Conservation (phyloP, 2,888 invertebrate genomes). For the Pyrocoelia pectoralis region DNA sequence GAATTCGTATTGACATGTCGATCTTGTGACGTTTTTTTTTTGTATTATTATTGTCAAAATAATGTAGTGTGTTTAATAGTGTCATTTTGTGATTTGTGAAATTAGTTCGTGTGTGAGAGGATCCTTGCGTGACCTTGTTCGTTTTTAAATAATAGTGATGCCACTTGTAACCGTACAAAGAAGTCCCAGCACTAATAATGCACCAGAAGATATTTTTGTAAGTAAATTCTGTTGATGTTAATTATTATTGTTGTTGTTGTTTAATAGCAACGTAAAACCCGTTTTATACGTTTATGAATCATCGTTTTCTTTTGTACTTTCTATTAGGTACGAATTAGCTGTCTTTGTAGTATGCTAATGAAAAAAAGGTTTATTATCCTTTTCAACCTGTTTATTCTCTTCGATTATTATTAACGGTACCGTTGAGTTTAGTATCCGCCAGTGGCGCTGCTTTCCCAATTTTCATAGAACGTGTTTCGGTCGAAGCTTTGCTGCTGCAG, state of each 20-base stretch:
- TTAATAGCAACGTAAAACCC: not conserved
- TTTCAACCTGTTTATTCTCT: conserved; percentile 16
- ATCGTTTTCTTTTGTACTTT: not conserved
- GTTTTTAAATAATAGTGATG: conserved; percentile 58
- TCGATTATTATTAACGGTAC: conserved; percentile 43
- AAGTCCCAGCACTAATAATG: conserved; percentile 74
- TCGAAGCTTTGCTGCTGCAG: conserved; percentile 14
- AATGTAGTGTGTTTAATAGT: conserved; percentile 32
- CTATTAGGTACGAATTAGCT: not conserved
- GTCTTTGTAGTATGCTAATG: conserved; percentile 5
- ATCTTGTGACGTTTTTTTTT: conserved; percentile 51
- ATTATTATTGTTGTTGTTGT: not conserved
- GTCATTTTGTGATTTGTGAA: conserved; percentile 41
- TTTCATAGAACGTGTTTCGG: conserved; percentile 18
- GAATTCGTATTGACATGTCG: conserved; percentile 54
- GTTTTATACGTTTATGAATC: conserved; percentile 8
- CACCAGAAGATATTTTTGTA: conserved; percentile 66
- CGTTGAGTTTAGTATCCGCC: conserved; percentile 47
- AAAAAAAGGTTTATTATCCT: conserved; percentile 36
- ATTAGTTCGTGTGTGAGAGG: conserved; percentile 39
- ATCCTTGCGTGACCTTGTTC: conserved; percentile 10
- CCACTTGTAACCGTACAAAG: conserved; percentile 78
- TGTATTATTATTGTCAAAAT: conserved; percentile 48
- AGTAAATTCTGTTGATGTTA: conserved; percentile 50
- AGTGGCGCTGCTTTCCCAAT: conserved; percentile 38